Percentiles rank a stretch among this genome's conserved stretches.
Evolutionary conservation across 2,888 invertebrate genomes (phyloP).

Genomic region (Muscina levida): DNA sequence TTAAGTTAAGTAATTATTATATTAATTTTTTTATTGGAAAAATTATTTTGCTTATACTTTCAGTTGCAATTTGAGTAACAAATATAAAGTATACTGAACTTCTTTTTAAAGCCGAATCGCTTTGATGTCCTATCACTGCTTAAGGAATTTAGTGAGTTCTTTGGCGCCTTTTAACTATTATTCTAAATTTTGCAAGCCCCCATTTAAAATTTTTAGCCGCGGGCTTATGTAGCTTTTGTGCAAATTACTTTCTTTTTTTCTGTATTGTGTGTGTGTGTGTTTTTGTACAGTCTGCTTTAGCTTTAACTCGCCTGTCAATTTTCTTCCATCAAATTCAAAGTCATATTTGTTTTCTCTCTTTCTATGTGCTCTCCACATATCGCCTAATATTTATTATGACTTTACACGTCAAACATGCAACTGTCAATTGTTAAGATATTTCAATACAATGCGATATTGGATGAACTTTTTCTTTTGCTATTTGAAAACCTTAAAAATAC

Average conservation of each 20-base stretch:
- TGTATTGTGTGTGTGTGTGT: neutral
- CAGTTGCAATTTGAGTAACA: too few relatives aligned
- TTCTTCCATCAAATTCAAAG: neutral
- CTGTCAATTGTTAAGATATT: conserved; percentile 60
- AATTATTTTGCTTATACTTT: too few relatives aligned
- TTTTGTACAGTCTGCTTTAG: neutral
- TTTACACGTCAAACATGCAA: conserved; percentile 59
- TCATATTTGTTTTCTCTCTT: neutral
- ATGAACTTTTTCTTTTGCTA: neutral
- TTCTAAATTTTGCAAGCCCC: too few relatives aligned
- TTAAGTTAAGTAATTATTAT: too few relatives aligned
- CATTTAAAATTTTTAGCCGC: too few relatives aligned
- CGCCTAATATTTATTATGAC: conserved; percentile 57
- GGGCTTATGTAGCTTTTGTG: neutral
- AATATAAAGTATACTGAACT: too few relatives aligned
- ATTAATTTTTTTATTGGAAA: too few relatives aligned
- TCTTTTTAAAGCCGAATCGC: too few relatives aligned
- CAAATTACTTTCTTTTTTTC: conserved; percentile 19
- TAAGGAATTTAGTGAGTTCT: too few relatives aligned
- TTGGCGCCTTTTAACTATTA: too few relatives aligned
- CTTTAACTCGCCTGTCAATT: neutral
- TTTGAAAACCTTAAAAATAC: conserved; percentile 38
- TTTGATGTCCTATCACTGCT: too few relatives aligned
- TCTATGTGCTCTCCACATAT: neutral
- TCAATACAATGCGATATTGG: conserved; percentile 33